Percentiles rank a stretch among this genome's conserved stretches.
Evolutionary conservation across 2,113 vertebrate genomes (phyloP).

Genomic region (Struthidea cinerea): DNA sequence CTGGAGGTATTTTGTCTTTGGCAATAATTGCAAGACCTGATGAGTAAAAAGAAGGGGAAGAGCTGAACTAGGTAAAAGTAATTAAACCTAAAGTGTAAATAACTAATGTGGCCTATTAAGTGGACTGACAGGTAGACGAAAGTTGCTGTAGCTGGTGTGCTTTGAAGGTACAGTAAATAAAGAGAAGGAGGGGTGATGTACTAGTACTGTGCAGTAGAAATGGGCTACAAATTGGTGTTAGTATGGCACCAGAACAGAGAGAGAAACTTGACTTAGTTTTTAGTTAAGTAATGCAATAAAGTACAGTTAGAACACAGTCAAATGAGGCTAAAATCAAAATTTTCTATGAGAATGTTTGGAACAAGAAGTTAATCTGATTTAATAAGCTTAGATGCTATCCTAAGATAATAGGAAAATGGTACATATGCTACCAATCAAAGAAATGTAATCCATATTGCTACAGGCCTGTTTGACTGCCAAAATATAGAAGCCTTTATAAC

Average conservation of each 20-base stretch:
- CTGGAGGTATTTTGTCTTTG: neutral
- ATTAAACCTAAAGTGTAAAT: neutral
- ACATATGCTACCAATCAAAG: neutral
- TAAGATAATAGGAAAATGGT: neutral
- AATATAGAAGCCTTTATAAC: neutral
- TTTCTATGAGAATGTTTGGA: neutral
- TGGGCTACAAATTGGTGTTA: neutral
- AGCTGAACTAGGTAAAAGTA: neutral
- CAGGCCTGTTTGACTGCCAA: neutral
- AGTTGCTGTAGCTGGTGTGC: neutral
- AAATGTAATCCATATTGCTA: neutral
- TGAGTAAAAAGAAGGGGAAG: neutral
- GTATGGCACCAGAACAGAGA: neutral
- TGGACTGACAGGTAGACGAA: neutral
- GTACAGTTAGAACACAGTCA: neutral
- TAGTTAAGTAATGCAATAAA: neutral
- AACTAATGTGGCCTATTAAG: neutral
- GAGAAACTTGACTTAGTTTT: neutral
- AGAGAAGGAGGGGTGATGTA: neutral
- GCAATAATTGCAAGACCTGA: neutral
- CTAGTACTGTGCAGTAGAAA: neutral
- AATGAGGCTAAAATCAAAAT: neutral
- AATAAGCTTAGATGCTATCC: neutral
- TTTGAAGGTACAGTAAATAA: neutral
- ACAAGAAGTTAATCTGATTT: neutral